Percentiles rank a stretch among this genome's conserved stretches.
Evolutionary conservation across 53 echinoderm and acorn worm species (phyloP).

Genomic region (Hippasteria phrygiana): DNA sequence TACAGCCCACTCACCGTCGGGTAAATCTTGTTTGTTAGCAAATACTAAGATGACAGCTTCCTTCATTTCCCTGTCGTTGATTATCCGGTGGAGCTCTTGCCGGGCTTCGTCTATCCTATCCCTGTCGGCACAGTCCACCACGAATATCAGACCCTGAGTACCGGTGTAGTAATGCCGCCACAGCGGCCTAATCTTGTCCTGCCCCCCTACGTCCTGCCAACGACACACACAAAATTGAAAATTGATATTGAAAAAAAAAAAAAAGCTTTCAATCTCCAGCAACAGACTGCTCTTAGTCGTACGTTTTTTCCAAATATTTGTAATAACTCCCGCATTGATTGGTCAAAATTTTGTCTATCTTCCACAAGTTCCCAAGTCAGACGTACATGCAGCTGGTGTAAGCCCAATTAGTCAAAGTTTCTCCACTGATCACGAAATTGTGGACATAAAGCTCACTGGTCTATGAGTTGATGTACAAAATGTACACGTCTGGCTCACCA

Average conservation of each 20-base stretch:
- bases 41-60: slow-evolving; percentile 97
- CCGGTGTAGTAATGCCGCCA: slow-evolving; percentile 99
- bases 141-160: slow-evolving; percentile 98
- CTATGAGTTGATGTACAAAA: too few relatives aligned
- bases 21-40: slow-evolving; percentile 99
- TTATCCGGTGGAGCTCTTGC: slow-evolving; percentile 97
- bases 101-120: slow-evolving; percentile 97
- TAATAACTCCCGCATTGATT: too few relatives aligned
- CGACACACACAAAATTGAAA: not conserved
- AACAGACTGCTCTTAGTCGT: too few relatives aligned
- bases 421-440: too few relatives aligned
- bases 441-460: too few relatives aligned
- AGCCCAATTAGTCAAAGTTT: too few relatives aligned
- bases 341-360: too few relatives aligned
- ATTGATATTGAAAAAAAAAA: not conserved
- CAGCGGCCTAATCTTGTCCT: slow-evolving; percentile 94
- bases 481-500: too few relatives aligned
- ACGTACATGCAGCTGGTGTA: too few relatives aligned
- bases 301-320: too few relatives aligned
- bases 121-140: slow-evolving; percentile 96
- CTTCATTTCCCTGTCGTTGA: slow-evolving; percentile 99
- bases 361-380: too few relatives aligned
- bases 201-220: slow-evolving; percentile 95
- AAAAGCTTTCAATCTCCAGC: too few relatives aligned
- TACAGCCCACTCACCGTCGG: slow-evolving; percentile 76